phyloP scores from a whole-genome alignment of 2,888 invertebrate genomes.

The Lochmaea capreae region DNA sequence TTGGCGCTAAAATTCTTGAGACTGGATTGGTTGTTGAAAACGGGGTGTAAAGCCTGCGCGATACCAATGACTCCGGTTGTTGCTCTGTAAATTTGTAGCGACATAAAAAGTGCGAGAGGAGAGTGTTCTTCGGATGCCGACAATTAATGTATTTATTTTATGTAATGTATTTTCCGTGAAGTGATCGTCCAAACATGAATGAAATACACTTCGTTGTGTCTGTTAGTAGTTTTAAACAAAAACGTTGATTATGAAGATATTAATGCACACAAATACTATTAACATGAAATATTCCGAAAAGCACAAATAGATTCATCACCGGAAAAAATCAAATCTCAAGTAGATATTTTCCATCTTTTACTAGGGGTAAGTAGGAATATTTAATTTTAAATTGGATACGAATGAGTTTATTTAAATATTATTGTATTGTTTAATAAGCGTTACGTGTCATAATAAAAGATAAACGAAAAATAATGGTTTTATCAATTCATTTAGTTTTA shows the following conservation, averaged over 20 bases:
- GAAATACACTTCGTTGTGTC: constrained; percentile 7
- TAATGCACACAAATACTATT: constrained; percentile 14
- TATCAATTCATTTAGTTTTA: background rate
- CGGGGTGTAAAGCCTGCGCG: constrained; percentile 53
- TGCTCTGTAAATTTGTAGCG: constrained; percentile 39
- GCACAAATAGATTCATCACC: constrained; percentile 9
- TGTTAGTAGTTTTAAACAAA: constrained; percentile 20
- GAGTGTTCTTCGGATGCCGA: constrained; percentile 27
- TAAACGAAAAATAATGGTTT: background rate
- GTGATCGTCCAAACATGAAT: constrained; percentile 28
- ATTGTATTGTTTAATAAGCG: background rate
- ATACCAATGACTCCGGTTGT: constrained; percentile 46
- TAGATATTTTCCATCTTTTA: constrained; percentile 10
- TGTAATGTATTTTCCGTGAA: constrained; percentile 26
- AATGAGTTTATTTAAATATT: background rate
- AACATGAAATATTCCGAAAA: constrained; percentile 14
- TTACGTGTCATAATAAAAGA: background rate
- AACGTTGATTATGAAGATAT: constrained; percentile 8
- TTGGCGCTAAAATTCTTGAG: background rate
- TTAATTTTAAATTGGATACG: background rate
- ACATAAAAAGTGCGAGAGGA: constrained; percentile 25
- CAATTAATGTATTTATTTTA: constrained; percentile 16
- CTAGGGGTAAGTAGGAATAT: constrained; percentile 1
- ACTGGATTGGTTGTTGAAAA: constrained; percentile 7
- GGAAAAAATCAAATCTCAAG: background rate